Percentiles rank a stretch among this genome's conserved stretches.
Evolutionary conservation across 2,113 vertebrate genomes (phyloP).

Genomic region (Aegithalos caudatus): DNA sequence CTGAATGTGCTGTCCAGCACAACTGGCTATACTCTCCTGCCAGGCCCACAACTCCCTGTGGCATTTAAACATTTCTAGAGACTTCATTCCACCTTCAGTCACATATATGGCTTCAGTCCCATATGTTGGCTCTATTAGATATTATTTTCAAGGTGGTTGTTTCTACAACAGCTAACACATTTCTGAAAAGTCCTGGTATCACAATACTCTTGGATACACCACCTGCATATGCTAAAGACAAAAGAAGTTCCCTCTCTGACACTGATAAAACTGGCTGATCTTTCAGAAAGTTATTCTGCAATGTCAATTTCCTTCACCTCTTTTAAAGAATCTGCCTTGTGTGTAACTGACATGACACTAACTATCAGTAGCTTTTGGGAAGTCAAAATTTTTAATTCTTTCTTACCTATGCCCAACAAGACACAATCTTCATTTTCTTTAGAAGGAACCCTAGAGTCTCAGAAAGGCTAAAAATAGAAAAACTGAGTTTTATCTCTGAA

Average conservation of each 20-base stretch:
- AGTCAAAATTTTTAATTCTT: not conserved
- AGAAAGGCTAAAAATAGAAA: conserved; percentile 27
- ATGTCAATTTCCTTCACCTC: not conserved
- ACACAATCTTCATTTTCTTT: not conserved
- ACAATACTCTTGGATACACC: not conserved
- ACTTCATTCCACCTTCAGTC: not conserved
- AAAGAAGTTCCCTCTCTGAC: not conserved
- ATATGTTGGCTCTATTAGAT: not conserved
- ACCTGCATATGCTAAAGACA: not conserved
- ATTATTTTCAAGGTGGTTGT: not conserved
- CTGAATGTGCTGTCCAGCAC: not conserved
- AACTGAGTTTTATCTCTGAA: not conserved
- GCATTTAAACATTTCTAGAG: not conserved
- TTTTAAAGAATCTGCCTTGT: not conserved
- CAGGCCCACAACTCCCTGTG: not conserved
- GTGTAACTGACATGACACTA: not conserved
- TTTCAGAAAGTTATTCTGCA: not conserved
- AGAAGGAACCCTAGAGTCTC: not conserved
- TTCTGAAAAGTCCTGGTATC: not conserved
- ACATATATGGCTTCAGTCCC: not conserved
- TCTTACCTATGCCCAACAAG: conserved; percentile 16
- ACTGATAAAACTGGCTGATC: not conserved
- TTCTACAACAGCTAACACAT: not conserved
- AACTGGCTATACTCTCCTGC: not conserved
- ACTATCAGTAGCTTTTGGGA: not conserved